These are phyloP conservation scores for Branchinecta sandiegonensis DNA, from an alignment of 2,888 invertebrate species.

Conservation along the genomic window DNA sequence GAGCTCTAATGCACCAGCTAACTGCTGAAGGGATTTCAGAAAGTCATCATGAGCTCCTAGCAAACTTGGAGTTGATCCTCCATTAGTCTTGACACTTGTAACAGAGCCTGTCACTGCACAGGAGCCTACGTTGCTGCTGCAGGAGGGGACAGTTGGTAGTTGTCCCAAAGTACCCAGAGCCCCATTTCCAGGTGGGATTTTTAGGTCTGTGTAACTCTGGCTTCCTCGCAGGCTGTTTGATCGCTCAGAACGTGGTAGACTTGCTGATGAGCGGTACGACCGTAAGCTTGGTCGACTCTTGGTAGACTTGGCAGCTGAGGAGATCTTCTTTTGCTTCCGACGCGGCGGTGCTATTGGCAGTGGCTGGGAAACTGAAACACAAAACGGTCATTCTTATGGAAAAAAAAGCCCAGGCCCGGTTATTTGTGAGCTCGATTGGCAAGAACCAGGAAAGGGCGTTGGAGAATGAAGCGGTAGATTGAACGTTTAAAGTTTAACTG, in stretches of 20 bases:
- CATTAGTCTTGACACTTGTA: not conserved
- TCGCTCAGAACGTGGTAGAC: not conserved
- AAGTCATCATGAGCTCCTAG: not conserved
- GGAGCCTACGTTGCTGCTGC: not conserved
- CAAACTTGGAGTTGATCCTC: not conserved
- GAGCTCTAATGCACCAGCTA: not conserved
- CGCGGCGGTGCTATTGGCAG: slow-evolving; percentile 1
- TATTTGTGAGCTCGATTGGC: no score
- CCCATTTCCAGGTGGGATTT: not conserved
- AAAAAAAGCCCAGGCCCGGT: no score
- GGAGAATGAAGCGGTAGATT: no score
- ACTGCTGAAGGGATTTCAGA: not conserved
- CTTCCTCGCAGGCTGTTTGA: not conserved
- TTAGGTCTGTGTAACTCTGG: not conserved
- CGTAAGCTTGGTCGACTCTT: not conserved
- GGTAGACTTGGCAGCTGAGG: not conserved
- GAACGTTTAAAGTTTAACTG: no score
- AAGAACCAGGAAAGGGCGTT: no score
- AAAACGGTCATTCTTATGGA: no score
- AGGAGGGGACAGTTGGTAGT: not conserved
- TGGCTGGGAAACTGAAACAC: not conserved
- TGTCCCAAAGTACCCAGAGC: not conserved
- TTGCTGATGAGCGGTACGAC: slow-evolving; percentile 3
- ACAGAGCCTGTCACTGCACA: not conserved
- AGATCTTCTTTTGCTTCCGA: not conserved